These are phyloP conservation scores for Trachymyrmex septentrionalis DNA, from an alignment of 1,140 invertebrate species.

Conservation along the genomic window DNA sequence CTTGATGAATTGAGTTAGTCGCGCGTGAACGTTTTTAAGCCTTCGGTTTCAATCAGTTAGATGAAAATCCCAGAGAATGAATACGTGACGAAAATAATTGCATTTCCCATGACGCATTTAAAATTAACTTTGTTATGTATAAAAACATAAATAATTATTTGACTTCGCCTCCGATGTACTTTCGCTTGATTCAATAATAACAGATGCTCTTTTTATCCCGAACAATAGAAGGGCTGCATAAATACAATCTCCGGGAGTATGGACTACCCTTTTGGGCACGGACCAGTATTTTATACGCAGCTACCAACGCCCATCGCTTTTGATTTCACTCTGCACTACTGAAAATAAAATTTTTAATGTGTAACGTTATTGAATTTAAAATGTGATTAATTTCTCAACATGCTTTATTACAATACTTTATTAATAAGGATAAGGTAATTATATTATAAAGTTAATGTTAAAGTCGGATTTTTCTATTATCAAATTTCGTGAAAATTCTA, in stretches of 20 bases:
- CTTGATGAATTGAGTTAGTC: conserved; percentile 51
- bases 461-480: background rate
- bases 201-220: conserved; percentile 33
- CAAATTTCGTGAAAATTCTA: background rate
- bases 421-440: background rate
- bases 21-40: conserved; percentile 32
- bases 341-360: conserved; percentile 16
- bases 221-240: conserved; percentile 35
- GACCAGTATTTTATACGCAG: background rate
- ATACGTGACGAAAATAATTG: conserved; percentile 15
- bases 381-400: background rate
- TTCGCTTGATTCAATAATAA: conserved; percentile 4
- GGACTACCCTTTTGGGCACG: background rate
- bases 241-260: conserved; percentile 14
- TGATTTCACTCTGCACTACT: background rate
- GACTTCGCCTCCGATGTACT: background rate
- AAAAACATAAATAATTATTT: conserved; percentile 10
- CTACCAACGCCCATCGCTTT: conserved; percentile 13
- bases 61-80: background rate
- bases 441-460: background rate
- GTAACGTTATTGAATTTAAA: background rate
- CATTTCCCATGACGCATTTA: conserved; percentile 2
- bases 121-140: conserved; percentile 4
- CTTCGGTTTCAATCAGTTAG: background rate
- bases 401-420: background rate